phyloP scores from a whole-genome alignment of 2,888 invertebrate genomes.

The Apodemia zela region DNA sequence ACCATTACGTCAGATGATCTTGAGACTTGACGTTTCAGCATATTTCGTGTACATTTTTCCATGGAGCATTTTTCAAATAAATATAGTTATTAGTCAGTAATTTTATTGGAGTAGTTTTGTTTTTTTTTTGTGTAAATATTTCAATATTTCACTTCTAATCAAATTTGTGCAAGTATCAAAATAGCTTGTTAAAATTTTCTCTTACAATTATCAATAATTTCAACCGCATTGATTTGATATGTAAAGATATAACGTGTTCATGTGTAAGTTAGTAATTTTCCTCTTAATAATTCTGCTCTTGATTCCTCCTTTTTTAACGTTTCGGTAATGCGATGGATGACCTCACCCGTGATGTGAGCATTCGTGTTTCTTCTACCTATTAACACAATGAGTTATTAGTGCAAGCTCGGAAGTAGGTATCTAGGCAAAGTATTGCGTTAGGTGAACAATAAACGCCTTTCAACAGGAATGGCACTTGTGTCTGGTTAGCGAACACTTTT shows the following conservation, averaged over 20 bases:
- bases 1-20: slow-evolving; percentile 6
- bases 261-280: no score
- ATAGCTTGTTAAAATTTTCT: no score
- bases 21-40: neutral
- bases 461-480: slow-evolving; percentile 1
- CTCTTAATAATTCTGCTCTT: neutral
- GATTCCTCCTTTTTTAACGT: neutral
- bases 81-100: no score
- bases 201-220: neutral
- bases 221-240: neutral
- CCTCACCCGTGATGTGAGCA: neutral
- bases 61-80: no score
- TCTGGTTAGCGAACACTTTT: slow-evolving; percentile 15
- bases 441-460: neutral
- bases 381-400: neutral
- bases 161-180: no score
- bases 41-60: neutral
- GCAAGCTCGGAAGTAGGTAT: neutral
- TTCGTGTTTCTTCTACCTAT: neutral
- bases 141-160: no score
- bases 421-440: neutral
- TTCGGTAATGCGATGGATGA: neutral
- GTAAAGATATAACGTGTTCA: no score
- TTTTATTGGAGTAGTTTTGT: no score
- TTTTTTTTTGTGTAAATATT: no score